Evolutionary conservation across 2,888 invertebrate genomes (phyloP).

Genomic region (Augiades crinisus): DNA sequence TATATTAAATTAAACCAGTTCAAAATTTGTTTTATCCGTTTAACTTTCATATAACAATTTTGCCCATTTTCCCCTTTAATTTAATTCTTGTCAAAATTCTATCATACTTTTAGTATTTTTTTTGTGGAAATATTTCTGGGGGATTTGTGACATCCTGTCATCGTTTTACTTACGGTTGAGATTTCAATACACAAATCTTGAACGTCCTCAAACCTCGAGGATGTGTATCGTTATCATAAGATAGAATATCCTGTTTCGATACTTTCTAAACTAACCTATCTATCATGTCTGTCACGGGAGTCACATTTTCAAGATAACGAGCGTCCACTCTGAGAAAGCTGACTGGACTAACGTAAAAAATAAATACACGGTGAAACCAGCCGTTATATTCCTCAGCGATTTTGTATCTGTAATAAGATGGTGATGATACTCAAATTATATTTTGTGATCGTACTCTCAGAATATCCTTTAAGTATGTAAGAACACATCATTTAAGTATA

Average conservation of each 20-base stretch:
- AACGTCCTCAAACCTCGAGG: conserved; percentile 39
- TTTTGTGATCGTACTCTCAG: too few relatives aligned
- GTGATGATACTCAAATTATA: background rate
- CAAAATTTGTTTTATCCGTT: too few relatives aligned
- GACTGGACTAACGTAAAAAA: conserved; percentile 25
- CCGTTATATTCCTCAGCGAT: conserved; percentile 17
- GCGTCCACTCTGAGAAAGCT: conserved; percentile 34
- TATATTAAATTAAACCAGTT: too few relatives aligned
- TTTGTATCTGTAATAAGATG: background rate
- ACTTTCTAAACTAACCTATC: conserved; percentile 66
- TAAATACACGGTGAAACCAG: conserved; percentile 20
- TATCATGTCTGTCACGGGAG: conserved; percentile 69
- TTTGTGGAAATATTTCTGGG: too few relatives aligned
- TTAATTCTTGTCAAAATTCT: too few relatives aligned
- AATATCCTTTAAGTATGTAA: too few relatives aligned
- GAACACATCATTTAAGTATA: too few relatives aligned
- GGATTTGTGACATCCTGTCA: background rate
- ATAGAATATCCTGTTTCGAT: conserved; percentile 68
- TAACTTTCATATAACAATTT: too few relatives aligned
- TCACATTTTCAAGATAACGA: conserved; percentile 56
- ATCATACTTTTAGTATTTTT: too few relatives aligned
- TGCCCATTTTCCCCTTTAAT: too few relatives aligned
- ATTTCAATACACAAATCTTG: conserved; percentile 25
- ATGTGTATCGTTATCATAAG: conserved; percentile 63
- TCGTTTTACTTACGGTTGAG: background rate